phyloP scores from a whole-genome alignment of 2,113 vertebrate genomes.

The Nyctereutes procyonoides region DNA sequence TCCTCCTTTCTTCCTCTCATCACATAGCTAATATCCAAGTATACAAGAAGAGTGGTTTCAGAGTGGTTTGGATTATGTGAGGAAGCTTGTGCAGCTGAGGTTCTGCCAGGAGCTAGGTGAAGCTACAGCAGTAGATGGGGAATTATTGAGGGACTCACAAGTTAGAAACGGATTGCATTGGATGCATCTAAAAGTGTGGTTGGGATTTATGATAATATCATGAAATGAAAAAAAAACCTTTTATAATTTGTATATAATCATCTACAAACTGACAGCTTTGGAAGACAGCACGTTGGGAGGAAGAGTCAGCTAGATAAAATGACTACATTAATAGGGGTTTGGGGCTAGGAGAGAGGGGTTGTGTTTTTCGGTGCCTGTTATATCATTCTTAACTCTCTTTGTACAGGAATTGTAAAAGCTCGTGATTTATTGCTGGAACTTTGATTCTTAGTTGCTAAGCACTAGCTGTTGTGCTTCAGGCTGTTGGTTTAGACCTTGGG shows the following conservation, averaged over 20 bases:
- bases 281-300: background rate
- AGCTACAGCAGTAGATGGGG: background rate
- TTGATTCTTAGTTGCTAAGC: slow-evolving; percentile 54
- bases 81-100: background rate
- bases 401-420: slow-evolving; percentile 20
- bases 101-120: slow-evolving; percentile 17
- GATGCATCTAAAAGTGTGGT: slow-evolving; percentile 20
- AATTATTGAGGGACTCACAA: background rate
- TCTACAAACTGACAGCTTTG: slow-evolving; percentile 11
- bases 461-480: slow-evolving; percentile 37
- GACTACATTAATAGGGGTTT: background rate
- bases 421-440: slow-evolving; percentile 41
- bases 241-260: background rate
- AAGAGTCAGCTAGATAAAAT: slow-evolving; percentile 4
- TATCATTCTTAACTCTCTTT: slow-evolving; percentile 33
- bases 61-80: background rate
- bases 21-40: background rate
- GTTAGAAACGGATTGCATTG: slow-evolving; percentile 30
- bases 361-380: background rate
- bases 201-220: slow-evolving; percentile 4
- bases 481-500: background rate
- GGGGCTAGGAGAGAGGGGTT: background rate
- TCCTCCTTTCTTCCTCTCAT: background rate
- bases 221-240: background rate
- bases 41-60: slow-evolving; percentile 35